Evolutionary conservation across 2,797 vertebrate species (phyloP).

Genomic region (Eurystomus glaucurus): DNA sequence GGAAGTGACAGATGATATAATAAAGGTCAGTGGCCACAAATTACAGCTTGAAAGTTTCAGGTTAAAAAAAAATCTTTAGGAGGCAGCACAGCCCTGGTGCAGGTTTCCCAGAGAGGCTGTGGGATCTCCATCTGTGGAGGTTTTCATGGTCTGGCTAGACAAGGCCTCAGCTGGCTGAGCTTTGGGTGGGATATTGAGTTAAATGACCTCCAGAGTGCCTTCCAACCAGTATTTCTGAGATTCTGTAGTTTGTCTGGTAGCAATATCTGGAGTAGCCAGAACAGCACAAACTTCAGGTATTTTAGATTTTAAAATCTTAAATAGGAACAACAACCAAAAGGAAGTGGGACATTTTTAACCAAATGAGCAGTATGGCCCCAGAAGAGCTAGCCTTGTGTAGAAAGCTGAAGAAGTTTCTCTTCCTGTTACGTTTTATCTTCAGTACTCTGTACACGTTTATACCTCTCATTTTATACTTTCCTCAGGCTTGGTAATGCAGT

Average conservation of each 20-base stretch:
- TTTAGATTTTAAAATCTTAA: background rate
- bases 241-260: background rate
- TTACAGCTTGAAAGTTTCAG: background rate
- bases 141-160: background rate
- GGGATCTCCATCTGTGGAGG: background rate
- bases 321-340: background rate
- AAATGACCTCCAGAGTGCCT: background rate
- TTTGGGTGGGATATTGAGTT: background rate
- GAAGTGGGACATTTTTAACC: background rate
- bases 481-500: background rate
- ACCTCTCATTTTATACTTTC: background rate
- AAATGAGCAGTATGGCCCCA: background rate
- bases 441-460: background rate
- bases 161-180: rapidly evolving
- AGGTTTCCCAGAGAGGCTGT: background rate
- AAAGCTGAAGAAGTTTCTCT: background rate
- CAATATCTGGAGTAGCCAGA: background rate
- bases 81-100: background rate
- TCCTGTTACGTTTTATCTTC: background rate
- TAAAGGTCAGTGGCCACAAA: background rate
- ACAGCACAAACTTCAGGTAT: background rate
- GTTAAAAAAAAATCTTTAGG: background rate
- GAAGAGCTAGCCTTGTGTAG: background rate
- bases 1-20: background rate
- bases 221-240: background rate